Evolutionary conservation across 2,113 vertebrate genomes (phyloP).

Genomic region (Accipiter virgatus): DNA sequence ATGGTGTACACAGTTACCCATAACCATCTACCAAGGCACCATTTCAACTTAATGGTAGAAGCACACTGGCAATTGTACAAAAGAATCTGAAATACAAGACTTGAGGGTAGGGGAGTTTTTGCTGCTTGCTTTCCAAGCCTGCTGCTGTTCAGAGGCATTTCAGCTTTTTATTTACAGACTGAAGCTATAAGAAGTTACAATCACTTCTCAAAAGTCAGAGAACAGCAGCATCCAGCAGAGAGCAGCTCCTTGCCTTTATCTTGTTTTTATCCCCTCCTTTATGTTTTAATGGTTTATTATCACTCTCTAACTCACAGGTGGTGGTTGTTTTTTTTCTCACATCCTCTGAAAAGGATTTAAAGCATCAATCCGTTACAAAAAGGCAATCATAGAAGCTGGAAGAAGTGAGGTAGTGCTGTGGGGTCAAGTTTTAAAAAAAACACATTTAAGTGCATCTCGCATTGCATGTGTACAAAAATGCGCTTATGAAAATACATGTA

Average conservation of each 20-base stretch:
- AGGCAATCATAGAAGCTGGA: not conserved
- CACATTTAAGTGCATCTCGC: not conserved
- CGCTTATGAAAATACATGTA: not conserved
- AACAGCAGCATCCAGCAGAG: not conserved
- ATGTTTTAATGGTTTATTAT: not conserved
- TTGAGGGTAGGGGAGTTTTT: not conserved
- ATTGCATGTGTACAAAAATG: not conserved
- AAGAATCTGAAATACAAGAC: not conserved
- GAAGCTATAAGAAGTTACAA: not conserved
- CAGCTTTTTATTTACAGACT: not conserved
- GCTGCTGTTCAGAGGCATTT: not conserved
- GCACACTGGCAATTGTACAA: not conserved
- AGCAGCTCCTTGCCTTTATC: not conserved
- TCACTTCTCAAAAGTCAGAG: not conserved
- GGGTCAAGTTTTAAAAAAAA: not conserved
- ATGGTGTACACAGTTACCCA: not conserved
- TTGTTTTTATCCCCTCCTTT: not conserved
- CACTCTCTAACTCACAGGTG: not conserved
- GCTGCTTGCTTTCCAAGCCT: not conserved
- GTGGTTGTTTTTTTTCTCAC: not conserved
- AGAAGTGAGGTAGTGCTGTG: slow-evolving; percentile 20
- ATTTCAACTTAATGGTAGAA: not conserved
- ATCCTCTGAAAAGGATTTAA: not conserved
- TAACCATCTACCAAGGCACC: not conserved
- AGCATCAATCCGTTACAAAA: not conserved